phyloP scores from a whole-genome alignment of 2,797 vertebrate genomes.

The Rhinatrema bivittatum region DNA sequence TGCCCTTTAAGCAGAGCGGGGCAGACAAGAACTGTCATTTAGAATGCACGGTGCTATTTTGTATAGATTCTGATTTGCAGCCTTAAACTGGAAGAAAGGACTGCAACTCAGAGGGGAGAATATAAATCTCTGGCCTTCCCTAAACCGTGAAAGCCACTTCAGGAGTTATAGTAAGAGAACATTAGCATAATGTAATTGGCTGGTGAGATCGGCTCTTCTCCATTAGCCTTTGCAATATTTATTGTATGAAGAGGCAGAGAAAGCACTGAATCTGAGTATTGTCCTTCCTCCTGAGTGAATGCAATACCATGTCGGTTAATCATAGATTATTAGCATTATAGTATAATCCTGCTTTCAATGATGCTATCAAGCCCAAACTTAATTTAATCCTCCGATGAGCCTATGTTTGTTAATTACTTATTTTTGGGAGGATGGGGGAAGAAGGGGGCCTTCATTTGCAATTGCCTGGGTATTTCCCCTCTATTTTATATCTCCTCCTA shows the following conservation, averaged over 20 bases:
- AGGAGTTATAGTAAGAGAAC: conserved; percentile 44
- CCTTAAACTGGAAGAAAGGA: too few species aligned
- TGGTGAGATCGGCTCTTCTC: conserved; percentile 42
- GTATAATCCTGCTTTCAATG: too few species aligned
- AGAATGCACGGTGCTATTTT: conserved; percentile 24
- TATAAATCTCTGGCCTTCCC: conserved; percentile 40
- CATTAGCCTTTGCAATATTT: conserved; percentile 34
- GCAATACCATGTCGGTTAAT: too few species aligned
- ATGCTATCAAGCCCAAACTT: too few species aligned
- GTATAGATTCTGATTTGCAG: too few species aligned
- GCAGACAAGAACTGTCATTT: conserved; percentile 15
- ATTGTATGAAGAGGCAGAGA: conserved; percentile 31
- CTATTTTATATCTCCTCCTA: too few species aligned
- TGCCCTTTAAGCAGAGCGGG: conserved; percentile 15
- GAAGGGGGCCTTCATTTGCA: too few species aligned
- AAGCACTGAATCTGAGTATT: conserved; percentile 10
- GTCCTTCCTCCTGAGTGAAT: background rate
- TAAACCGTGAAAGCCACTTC: conserved; percentile 34
- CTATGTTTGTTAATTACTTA: too few species aligned
- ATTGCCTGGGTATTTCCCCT: too few species aligned
- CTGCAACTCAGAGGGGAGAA: conserved; percentile 28
- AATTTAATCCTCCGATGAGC: too few species aligned
- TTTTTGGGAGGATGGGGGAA: too few species aligned
- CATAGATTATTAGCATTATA: too few species aligned
- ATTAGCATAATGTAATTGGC: conserved; percentile 54